A percentile compares a stretch with the other conserved stretches of the same genome.
Conservation (phyloP, 2,888 invertebrate genomes). For the Gandaritis pyraliata region DNA sequence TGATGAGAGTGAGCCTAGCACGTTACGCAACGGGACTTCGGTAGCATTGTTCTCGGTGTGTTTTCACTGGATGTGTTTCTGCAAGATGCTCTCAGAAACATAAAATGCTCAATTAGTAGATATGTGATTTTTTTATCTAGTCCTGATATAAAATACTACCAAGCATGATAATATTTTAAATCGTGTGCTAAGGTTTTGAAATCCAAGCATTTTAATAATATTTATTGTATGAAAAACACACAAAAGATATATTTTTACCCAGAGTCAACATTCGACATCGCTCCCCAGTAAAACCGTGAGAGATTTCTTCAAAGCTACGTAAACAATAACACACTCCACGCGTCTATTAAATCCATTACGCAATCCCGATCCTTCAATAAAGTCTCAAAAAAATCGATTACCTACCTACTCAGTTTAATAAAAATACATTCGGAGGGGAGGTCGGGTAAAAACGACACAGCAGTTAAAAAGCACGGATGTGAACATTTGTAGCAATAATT, state of each 20-base stretch:
- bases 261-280: slow-evolving; percentile 7
- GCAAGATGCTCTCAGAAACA: background rate
- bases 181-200: too few relatives aligned
- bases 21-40: slow-evolving; percentile 23
- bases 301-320: slow-evolving; percentile 39
- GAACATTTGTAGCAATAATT: slow-evolving; percentile 82
- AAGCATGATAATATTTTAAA: too few relatives aligned
- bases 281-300: slow-evolving; percentile 35
- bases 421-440: slow-evolving; percentile 67
- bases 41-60: slow-evolving; percentile 5
- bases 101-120: background rate
- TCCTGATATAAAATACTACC: too few relatives aligned
- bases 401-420: slow-evolving; percentile 75
- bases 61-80: background rate
- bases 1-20: slow-evolving; percentile 43
- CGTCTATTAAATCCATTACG: slow-evolving; percentile 50
- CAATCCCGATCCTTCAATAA: slow-evolving; percentile 55
- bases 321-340: slow-evolving; percentile 43
- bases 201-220: background rate
- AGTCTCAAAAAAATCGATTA: slow-evolving; percentile 64
- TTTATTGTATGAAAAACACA: background rate
- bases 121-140: too few relatives aligned
- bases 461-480: slow-evolving; percentile 77
- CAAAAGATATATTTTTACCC: slow-evolving; percentile 6
- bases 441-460: slow-evolving; percentile 56